Evolutionary conservation across 2,888 invertebrate genomes (phyloP), one percentile per base, ranked within the genome.

Genomic region (Drosophila barbarae): DNA sequence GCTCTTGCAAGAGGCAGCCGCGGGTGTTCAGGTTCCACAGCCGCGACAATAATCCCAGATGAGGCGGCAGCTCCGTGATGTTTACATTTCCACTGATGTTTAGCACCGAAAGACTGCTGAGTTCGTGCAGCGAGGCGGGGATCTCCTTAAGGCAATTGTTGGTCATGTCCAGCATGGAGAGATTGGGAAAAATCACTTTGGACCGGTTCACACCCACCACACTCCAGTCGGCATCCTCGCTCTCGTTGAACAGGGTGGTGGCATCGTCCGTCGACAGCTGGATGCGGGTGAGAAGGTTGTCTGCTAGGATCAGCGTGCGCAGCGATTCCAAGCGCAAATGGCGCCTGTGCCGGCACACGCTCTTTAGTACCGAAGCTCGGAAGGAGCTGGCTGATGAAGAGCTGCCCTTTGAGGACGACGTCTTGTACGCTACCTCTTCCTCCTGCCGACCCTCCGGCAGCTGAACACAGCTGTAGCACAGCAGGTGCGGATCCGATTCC

Each of bases 11-110:
- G 28, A 93, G 92, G 86, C 99, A 99, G 3, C 97, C 97, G 42
- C 94, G 92, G 3, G 98, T 95, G 89, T 96, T 97, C 38, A 99
- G 91, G 90, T 98, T 98, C 98, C 99, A 99, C 38, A 99, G 91
- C n/a, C 97, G 93, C 1, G 95, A 95, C 3, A 99, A 91, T 8
- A 98, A 90, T 0, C 99, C 99, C 93, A 99, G 95, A 89, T 98
- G 96, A 0, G 98, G 95, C 1, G 99, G 99, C 55, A 99, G 92
- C 85, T 97, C 95, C 6, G 92, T 93, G 54, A 97, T 93, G 38
- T 96, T 96, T 90, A 91, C 78, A 89, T 88, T 90, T 5, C 90
- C 90, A 85, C 96, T 96, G 49, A 99, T 93, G 88, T 98, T 98
- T 38, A 99, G 91, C 38, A 98, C 98, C n/a, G 98, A 96, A 3